Evolutionary conservation across 2,113 vertebrate species (phyloP).

Genomic region (Thomomys bottae): DNA sequence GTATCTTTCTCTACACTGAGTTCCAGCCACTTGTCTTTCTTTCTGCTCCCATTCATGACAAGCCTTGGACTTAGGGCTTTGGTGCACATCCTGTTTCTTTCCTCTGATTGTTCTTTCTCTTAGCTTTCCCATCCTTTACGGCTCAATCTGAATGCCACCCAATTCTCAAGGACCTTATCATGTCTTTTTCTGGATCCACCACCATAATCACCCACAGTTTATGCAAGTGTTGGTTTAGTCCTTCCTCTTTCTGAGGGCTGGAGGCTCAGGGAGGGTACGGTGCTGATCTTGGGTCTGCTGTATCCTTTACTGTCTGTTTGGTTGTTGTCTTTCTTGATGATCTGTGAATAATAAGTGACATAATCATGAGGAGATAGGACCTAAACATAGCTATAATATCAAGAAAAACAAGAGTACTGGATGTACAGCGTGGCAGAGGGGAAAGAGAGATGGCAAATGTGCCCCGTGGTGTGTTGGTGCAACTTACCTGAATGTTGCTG

Average conservation of each 20-base stretch:
- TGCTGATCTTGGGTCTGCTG: not conserved
- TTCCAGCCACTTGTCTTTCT: not conserved
- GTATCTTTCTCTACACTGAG: not conserved
- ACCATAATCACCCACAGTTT: fast-evolving
- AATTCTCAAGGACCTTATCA: not conserved
- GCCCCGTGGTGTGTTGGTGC: fast-evolving
- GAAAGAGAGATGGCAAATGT: not conserved
- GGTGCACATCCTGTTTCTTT: not conserved
- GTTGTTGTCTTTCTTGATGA: no score
- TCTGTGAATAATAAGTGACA: not conserved
- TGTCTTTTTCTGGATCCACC: not conserved
- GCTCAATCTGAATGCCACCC: not conserved
- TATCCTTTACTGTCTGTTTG: not conserved
- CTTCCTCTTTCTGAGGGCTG: not conserved
- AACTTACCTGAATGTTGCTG: no score
- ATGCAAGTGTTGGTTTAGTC: not conserved
- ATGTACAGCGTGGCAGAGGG: not conserved
- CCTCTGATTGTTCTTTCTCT: not conserved
- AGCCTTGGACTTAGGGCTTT: not conserved
- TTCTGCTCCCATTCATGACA: not conserved
- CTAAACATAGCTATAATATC: not conserved
- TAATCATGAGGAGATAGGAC: not conserved
- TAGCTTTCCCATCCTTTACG: fast-evolving
- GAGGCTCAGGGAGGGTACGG: not conserved
- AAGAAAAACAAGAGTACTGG: not conserved